These are phyloP conservation scores for Dolichoris vasculosae DNA, from an alignment of 1,140 invertebrate species.

Conservation along the genomic window DNA sequence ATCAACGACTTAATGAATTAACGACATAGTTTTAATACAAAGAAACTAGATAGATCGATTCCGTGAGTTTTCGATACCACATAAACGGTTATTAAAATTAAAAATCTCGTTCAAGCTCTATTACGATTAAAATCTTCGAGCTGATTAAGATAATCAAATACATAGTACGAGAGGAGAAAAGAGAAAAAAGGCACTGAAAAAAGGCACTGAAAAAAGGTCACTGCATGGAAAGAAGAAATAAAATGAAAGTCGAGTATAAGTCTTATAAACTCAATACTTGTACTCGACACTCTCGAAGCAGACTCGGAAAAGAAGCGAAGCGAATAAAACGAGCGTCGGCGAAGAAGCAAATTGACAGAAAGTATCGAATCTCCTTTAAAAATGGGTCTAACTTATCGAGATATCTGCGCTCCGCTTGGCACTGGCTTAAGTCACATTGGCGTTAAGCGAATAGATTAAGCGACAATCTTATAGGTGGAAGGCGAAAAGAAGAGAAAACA, in stretches of 20 bases:
- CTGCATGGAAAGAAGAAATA: background rate
- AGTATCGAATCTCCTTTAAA: background rate
- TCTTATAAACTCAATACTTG: background rate
- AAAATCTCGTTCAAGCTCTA: too few species aligned
- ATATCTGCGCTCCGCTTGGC: background rate
- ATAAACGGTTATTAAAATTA: too few species aligned
- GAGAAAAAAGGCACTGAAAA: background rate
- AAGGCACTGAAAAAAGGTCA: too few species aligned
- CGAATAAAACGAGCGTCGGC: background rate
- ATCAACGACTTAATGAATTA: too few species aligned
- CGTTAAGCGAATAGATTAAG: constrained; percentile 2
- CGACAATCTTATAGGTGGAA: background rate
- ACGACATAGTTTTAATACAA: too few species aligned
- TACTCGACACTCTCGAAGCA: background rate
- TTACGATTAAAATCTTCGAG: background rate
- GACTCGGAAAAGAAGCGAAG: background rate
- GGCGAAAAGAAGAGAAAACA: background rate
- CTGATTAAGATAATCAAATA: background rate
- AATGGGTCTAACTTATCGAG: background rate
- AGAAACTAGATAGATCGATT: background rate
- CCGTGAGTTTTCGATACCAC: background rate
- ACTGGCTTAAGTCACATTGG: background rate
- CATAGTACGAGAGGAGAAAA: background rate
- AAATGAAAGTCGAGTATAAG: background rate
- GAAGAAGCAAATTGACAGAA: background rate